Conservation (phyloP, 2,888 invertebrate genomes). For the Lagria hirta region DNA sequence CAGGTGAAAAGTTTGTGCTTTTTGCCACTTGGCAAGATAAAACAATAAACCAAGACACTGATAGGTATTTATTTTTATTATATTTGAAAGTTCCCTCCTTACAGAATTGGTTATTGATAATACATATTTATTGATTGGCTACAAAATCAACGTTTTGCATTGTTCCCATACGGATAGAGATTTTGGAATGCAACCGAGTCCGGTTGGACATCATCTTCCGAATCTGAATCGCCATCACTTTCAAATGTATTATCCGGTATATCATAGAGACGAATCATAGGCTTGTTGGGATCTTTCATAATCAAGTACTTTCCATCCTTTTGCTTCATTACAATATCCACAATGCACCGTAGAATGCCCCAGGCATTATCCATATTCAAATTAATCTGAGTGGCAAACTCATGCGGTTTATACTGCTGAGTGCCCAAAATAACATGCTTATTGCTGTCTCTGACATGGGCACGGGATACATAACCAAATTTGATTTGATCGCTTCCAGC, state of each 20-base stretch:
- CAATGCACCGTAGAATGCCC: slow-evolving; percentile 96
- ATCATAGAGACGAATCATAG: slow-evolving; percentile 94
- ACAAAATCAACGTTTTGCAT: slow-evolving; percentile 37
- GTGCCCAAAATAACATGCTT: slow-evolving; percentile 96
- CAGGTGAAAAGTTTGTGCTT: too few relatives aligned
- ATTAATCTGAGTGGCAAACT: slow-evolving; percentile 98
- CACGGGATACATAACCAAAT: slow-evolving; percentile 98
- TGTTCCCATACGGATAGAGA: slow-evolving; percentile 49
- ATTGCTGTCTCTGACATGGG: slow-evolving; percentile 89
- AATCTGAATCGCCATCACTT: slow-evolving; percentile 91
- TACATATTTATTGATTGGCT: too few relatives aligned
- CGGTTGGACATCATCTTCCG: slow-evolving; percentile 67
- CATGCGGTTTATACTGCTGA: slow-evolving; percentile 97
- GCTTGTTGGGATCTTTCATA: slow-evolving; percentile 99
- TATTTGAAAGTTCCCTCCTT: too few relatives aligned
- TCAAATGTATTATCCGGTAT: slow-evolving; percentile 99
- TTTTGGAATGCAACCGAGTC: slow-evolving; percentile 51
- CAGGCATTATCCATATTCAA: slow-evolving; percentile 99
- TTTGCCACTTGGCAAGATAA: too few relatives aligned
- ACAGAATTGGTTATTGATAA: too few relatives aligned
- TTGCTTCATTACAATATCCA: slow-evolving; percentile 96
- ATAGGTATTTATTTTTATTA: too few relatives aligned
- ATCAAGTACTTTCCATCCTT: slow-evolving; percentile 96
- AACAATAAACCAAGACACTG: too few relatives aligned
- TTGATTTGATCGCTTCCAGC: slow-evolving; percentile 98